Evolutionary conservation across 2,888 invertebrate species (phyloP), one percentile per base, ranked within the genome.

Genomic region (Cephus rjabovi): DNA sequence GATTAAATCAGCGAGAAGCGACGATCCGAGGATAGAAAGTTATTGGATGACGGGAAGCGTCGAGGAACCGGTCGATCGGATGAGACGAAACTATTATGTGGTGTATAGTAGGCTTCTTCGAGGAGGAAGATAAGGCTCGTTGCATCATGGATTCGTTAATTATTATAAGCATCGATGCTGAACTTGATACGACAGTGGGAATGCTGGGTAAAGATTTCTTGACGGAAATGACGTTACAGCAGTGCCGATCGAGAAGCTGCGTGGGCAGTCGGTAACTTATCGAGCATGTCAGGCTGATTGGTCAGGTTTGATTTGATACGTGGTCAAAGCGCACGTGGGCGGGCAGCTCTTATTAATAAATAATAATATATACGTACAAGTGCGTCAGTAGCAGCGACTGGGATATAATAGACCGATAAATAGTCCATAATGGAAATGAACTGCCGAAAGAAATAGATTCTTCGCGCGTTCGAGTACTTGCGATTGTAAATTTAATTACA

Each of bases 171-270:
- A 56, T 56, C 9, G 23, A 40, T 40, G 4, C 15, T 15, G 40
- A 15, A 15, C 40, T 40, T 15, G 40, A 56, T 23, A 56, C 56
- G 9, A 23, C 23, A 23, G 56, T 9, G 23, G 23, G 9, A 23
- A 23, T 23, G 56, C 56, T 56, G 56, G 23, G 23, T 23, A 56
- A 71, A 12, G 71, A 71, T 71, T 71, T 33, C 33, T 34, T 31
- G 4, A 31, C 31, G 31, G 31, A 71, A 71, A 34, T 71, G 71
- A 33, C 71, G 34, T 12, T 15, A 2, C 71, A 56, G 12, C 12
- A 2, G 12, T 15, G 34, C 70, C 77, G 79, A 82, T 84, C 80
- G 81, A 79, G 12, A 83, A 84, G 82, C 83, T 82, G 81, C 83
- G 86, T 86, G 78, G 86, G 85, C 76, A 73, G 81, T 23, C 31